Evolutionary conservation across 1,140 invertebrate species (phyloP), one percentile per base, ranked within the genome.

Genomic region (Drosophila nasuta): DNA sequence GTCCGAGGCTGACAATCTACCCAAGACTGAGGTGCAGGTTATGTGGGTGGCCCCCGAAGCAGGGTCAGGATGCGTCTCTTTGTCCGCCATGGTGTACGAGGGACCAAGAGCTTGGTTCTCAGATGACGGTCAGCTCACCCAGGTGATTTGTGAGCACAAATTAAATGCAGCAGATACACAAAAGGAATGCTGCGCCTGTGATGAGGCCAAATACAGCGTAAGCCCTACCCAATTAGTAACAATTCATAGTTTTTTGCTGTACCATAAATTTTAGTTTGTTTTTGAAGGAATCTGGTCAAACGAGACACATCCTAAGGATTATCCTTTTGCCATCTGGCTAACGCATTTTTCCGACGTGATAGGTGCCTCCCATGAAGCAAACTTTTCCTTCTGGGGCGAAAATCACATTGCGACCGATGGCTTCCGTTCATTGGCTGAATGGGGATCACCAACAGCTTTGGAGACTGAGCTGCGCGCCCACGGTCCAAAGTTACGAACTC

Each of bases 331-430:
- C 8, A 91, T 95, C 15, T 98, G 97, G 96, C 93, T 99, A 74
- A 98, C 98, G 0, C 98, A 99, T 93, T 99, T 99, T 93, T 99
- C 98, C 8, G 98, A 99, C 93, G 95, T 99, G 25, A 97, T 99
- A 77, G 99, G 99, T 0, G 98, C 98, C 5, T 97, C 97, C 0
- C 99, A 99, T 91, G 96, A 96, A 49, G 94, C 95, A 0, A 97
- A 97, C 86, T 99, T 98, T 91, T 95, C 95, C 8, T 97, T 99
- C 83, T 99, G 98, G 98, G 96, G 97, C 7, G 97, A 98, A 83
- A 98, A 98, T 30, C 96, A 96, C 54, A 95, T 96, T 65, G 97
- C 99, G 5, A 96, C 96, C 0, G 97, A 98, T 87, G 99, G 98
- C 10, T 96, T 99, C 65, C 96, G 97, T 80, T 97, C 97, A 2